Conservation (phyloP, 2,888 invertebrate species). For the Micoletzkya japonica region DNA sequence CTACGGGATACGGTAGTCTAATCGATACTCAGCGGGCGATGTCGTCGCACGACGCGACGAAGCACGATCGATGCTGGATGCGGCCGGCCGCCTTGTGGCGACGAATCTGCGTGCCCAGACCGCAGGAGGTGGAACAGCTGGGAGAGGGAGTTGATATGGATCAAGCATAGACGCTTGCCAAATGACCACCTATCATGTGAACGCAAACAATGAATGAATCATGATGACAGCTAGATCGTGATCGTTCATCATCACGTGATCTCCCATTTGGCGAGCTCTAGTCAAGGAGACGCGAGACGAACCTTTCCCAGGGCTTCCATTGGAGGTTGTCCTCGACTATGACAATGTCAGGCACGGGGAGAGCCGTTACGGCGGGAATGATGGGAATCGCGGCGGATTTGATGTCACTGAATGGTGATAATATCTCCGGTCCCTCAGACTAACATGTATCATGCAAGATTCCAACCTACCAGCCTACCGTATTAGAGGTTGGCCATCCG, state of each 20-base stretch:
- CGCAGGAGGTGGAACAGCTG: conserved; percentile 22
- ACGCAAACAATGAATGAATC: background rate
- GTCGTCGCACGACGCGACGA: conserved; percentile 26
- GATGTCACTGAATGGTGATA: background rate
- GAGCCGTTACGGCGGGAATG: conserved; percentile 18
- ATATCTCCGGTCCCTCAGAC: background rate
- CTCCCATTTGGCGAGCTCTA: too few relatives aligned
- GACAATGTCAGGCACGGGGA: conserved; percentile 17
- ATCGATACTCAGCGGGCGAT: conserved; percentile 4
- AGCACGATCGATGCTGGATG: conserved; percentile 24
- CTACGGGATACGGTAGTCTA: background rate
- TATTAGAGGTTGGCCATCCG: too few relatives aligned
- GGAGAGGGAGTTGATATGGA: background rate
- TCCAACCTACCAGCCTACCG: too few relatives aligned
- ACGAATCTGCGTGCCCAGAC: conserved; percentile 25
- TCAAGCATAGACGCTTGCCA: background rate
- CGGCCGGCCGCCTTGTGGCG: conserved; percentile 14
- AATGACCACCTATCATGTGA: background rate
- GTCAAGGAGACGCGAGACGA: too few relatives aligned
- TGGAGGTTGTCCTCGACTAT: conserved; percentile 20
- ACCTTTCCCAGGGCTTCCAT: background rate
- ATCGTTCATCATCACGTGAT: background rate
- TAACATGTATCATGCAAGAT: too few relatives aligned
- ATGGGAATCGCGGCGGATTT: background rate
- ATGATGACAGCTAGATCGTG: background rate